Base-by-base conservation (phyloP, 35 echinoderm and acorn worm species). In the Ptychodera flava region DNA sequence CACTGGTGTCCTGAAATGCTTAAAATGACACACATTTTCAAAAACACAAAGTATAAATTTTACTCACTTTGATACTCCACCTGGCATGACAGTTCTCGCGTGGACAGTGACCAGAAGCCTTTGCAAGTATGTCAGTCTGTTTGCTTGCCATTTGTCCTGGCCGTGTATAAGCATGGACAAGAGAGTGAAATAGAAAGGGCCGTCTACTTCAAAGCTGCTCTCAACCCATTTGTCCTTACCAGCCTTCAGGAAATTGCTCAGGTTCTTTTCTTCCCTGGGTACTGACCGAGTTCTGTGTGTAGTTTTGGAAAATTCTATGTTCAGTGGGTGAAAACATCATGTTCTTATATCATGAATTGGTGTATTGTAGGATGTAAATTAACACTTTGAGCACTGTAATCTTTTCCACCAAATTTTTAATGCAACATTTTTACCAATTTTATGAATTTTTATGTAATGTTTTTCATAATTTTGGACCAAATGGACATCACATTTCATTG, bases 131-230 rank as follows among this genome's bases (percentile, higher is more conserved):
- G 38, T 85, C 10, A 94, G 30, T 79, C 88, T 86, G 29, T 94
- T 85, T 45, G 94, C 91, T 31, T 94, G 88, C 96, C 96, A 99
- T 77, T 99, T 94, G 33, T 94, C 96, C 1, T 75, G 85, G 16
- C 89, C 78, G 22, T 94, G 88, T 15, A 99, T 85, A 16, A 92
- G 84, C 15, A 90, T 36, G 16, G 91, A 84, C 37, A 99, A 85
- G 1, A 92, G 82, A 28, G 88, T 53, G 78, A 85, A 92, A 88
- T 99, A 99, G 83, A 86, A 91, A 0, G 96, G 93, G 28, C 96
- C 96, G 79, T 99, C 96, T 1, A 99, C 85, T 85, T 99, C 96
- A 88, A 92, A 99, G 86, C 92, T 94, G 0, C 87, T 78, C 78
- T 99, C 96, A 31, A 92, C 90, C 92, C 93, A 99, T 30, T 94